Percentiles rank a stretch among this genome's conserved stretches.
These are phyloP conservation scores for Rhinichthys klamathensis DNA, from an alignment of 2,113 vertebrate species.

Conservation along the genomic window DNA sequence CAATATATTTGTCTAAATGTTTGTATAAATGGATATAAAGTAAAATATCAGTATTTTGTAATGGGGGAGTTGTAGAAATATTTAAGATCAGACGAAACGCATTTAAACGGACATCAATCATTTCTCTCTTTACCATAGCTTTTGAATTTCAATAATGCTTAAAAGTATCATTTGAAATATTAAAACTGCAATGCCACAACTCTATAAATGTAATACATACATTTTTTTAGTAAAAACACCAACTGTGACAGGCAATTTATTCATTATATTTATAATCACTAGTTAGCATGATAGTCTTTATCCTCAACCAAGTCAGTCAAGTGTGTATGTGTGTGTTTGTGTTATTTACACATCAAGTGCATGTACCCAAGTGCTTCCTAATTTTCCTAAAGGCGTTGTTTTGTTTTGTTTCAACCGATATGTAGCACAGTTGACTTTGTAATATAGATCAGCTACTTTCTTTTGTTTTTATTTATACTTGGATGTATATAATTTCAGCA, in stretches of 20 bases:
- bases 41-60: constrained; percentile 42
- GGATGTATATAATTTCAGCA: constrained; percentile 2
- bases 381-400: constrained; percentile 18
- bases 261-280: constrained; percentile 26
- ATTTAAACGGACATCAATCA: not conserved
- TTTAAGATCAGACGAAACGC: not conserved
- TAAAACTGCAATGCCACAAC: not conserved
- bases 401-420: constrained; percentile 34
- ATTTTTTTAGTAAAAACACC: not conserved
- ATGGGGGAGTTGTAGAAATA: constrained; percentile 3
- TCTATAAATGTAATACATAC: not conserved
- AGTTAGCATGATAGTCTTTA: constrained; percentile 25
- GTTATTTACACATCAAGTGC: constrained; percentile 28
- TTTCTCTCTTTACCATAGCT: not conserved
- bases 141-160: not conserved
- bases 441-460: constrained; percentile 1
- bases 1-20: constrained; percentile 31
- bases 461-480: constrained; percentile 12
- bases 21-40: constrained; percentile 32
- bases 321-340: constrained; percentile 14
- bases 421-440: constrained; percentile 45
- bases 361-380: constrained; percentile 51
- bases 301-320: constrained; percentile 2
- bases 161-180: not conserved
- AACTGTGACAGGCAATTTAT: not conserved